Percentiles rank a stretch among this genome's conserved stretches.
phyloP scores from a whole-genome alignment of 2,797 vertebrate species.

The Oreochromis grahami region DNA sequence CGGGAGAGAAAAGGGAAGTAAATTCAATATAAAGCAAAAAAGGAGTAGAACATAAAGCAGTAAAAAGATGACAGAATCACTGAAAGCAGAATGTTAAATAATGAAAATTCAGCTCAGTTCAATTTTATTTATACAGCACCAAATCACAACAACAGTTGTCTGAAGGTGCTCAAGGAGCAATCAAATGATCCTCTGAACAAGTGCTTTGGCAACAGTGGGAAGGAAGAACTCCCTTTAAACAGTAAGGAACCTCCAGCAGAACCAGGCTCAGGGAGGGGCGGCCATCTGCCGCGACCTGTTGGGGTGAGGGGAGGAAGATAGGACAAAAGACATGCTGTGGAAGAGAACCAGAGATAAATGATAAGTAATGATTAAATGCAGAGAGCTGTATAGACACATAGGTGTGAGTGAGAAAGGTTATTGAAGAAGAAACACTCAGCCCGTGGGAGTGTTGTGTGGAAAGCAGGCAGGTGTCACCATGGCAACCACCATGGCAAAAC shows the following conservation, averaged over 20 bases:
- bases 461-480: not conserved
- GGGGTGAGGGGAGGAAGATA: not conserved
- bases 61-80: not conserved
- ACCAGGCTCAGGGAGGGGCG: not conserved
- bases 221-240: not conserved
- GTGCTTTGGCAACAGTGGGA: not conserved
- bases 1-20: accelerated
- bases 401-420: not conserved
- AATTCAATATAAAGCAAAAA: not conserved
- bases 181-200: not conserved
- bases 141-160: not conserved
- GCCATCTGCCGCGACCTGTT: not conserved
- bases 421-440: not conserved
- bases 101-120: not conserved
- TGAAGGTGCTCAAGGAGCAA: not conserved
- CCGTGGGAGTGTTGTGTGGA: too few species aligned
- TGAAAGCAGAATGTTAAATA: accelerated
- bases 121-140: not conserved
- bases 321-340: not conserved
- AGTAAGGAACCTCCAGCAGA: not conserved
- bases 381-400: not conserved
- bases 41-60: not conserved
- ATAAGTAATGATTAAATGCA: not conserved
- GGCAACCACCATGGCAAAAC: not conserved
- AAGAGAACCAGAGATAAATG: not conserved